Evolutionary conservation across 2,113 vertebrate species (phyloP).

Genomic region (Paradisaea rubra): DNA sequence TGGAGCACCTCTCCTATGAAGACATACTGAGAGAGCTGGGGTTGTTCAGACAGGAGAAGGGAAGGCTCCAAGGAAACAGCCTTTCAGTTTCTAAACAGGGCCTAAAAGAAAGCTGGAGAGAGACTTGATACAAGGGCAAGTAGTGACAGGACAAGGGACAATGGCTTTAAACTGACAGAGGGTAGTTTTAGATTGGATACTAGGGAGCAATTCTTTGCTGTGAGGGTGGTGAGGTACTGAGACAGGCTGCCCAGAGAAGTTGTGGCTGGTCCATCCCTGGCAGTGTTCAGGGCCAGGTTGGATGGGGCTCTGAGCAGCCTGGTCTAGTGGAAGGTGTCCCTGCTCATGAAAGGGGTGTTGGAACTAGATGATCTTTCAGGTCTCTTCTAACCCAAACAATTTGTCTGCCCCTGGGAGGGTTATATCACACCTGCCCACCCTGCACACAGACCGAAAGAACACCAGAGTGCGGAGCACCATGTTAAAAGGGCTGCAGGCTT

Average conservation of each 20-base stretch:
- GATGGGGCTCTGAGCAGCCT: neutral
- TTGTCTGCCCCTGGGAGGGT: neutral
- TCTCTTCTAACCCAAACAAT: neutral
- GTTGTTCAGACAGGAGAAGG: neutral
- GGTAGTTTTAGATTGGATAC: neutral
- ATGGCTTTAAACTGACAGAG: neutral
- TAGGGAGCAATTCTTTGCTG: neutral
- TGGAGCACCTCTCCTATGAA: neutral
- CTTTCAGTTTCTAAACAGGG: neutral
- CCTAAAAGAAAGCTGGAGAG: neutral
- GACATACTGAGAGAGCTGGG: neutral
- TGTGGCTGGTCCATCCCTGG: neutral
- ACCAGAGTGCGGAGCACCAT: rapidly evolving
- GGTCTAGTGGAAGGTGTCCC: neutral
- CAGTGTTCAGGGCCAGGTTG: rapidly evolving
- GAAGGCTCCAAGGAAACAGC: neutral
- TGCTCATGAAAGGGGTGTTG: neutral
- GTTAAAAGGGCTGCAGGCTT: neutral
- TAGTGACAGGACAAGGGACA: neutral
- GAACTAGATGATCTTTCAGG: neutral
- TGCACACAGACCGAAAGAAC: neutral
- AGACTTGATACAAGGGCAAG: neutral
- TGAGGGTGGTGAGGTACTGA: neutral
- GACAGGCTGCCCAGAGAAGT: too few species aligned
- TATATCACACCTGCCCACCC: neutral